Conservation (phyloP, 2,888 invertebrate genomes). For the Spatulosminthurus flaviceps region DNA sequence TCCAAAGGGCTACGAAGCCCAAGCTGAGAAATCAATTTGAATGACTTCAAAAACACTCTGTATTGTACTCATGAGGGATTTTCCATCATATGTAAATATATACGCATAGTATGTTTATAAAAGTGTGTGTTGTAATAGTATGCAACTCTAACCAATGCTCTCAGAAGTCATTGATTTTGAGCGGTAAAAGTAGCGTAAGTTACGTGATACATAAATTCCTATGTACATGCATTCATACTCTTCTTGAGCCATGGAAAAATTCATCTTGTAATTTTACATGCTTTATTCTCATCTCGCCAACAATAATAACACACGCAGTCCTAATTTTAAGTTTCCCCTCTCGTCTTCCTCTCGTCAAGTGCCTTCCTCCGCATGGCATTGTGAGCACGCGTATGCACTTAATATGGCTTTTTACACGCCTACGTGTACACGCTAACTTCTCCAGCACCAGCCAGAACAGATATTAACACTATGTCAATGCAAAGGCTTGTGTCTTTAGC, state of each 20-base stretch:
- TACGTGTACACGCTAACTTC: background rate
- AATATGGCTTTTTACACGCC: background rate
- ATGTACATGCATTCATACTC: background rate
- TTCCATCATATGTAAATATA: background rate
- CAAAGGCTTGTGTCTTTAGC: slow-evolving; percentile 9
- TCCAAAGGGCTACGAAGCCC: slow-evolving; percentile 16
- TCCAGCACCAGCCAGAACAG: too few species aligned
- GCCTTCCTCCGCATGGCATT: background rate
- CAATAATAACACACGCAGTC: slow-evolving; percentile 22
- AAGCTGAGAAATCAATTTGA: slow-evolving; percentile 57
- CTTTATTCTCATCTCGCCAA: slow-evolving; percentile 28
- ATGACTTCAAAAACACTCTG: slow-evolving; percentile 56
- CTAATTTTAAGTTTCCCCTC: slow-evolving; percentile 18
- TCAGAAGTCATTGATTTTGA: too few species aligned
- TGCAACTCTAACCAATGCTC: too few species aligned
- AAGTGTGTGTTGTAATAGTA: too few species aligned
- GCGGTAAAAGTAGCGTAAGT: too few species aligned
- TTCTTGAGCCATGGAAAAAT: background rate
- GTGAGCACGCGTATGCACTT: background rate
- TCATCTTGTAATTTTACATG: background rate
- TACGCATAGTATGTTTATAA: too few species aligned
- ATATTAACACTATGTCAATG: slow-evolving; percentile 24
- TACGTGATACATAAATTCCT: background rate
- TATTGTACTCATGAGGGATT: slow-evolving; percentile 30
- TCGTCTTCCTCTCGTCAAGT: background rate